Evolutionary conservation across 2,797 vertebrate species (phyloP).

Genomic region (Hemitrygon akajei): DNA sequence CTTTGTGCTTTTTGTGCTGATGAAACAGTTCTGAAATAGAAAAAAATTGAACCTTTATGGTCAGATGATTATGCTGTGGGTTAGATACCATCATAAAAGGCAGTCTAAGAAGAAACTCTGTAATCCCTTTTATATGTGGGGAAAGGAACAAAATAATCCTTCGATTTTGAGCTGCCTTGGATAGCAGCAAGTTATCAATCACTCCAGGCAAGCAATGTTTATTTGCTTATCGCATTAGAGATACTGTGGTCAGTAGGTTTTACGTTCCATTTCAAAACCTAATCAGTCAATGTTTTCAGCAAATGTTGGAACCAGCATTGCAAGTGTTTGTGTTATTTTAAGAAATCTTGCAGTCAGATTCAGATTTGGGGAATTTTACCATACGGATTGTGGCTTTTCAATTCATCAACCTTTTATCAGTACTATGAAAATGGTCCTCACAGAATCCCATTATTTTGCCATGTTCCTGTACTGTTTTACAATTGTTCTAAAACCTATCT

Average conservation of each 20-base stretch:
- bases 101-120: background rate
- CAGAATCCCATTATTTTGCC: background rate
- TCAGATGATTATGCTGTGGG: background rate
- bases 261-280: background rate
- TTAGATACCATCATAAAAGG: background rate
- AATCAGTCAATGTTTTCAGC: background rate
- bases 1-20: background rate
- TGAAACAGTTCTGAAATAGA: background rate
- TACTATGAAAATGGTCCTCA: background rate
- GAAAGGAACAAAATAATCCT: background rate
- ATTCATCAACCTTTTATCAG: background rate
- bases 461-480: background rate
- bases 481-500: background rate
- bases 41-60: background rate
- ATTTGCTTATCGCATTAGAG: background rate
- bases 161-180: background rate
- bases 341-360: background rate
- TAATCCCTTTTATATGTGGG: background rate
- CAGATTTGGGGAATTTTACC: background rate
- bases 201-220: slow-evolving; percentile 4
- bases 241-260: slow-evolving; percentile 16
- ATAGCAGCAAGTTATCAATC: background rate
- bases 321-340: background rate
- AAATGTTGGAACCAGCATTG: background rate
- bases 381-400: background rate